Percentiles rank a stretch among this genome's conserved stretches.
Conservation (phyloP, 2,113 vertebrate species). For the Atherinomorus stipes region DNA sequence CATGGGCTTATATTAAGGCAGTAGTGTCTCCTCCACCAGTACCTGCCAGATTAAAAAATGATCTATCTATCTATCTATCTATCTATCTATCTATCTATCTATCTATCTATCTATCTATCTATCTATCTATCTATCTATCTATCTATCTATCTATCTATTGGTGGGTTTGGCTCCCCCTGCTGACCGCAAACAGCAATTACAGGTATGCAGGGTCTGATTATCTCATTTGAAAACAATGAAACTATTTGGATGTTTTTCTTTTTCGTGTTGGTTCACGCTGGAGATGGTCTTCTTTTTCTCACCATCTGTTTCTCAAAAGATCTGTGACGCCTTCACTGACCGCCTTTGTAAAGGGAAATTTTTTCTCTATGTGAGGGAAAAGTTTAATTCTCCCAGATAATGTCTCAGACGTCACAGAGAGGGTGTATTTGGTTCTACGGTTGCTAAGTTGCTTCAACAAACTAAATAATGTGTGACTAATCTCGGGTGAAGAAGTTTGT, state of each 20-base stretch:
- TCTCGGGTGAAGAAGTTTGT: not conserved
- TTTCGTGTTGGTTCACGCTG: not conserved
- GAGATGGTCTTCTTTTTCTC: not conserved
- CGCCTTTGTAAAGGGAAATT: not conserved
- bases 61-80: slow-evolving; percentile 1
- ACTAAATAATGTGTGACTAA: slow-evolving; percentile 34
- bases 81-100: slow-evolving; percentile 1
- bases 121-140: slow-evolving; percentile 18
- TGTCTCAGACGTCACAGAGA: slow-evolving; percentile 47
- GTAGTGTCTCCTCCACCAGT: too few relatives aligned
- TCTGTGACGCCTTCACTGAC: slow-evolving; percentile 41
- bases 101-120: slow-evolving; percentile 23
- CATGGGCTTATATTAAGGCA: too few relatives aligned
- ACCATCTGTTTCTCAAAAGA: not conserved
- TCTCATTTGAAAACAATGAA: slow-evolving; percentile 10
- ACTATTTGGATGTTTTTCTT: not conserved
- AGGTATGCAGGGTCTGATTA: not conserved
- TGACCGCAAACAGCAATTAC: slow-evolving; percentile 35
- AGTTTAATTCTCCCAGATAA: slow-evolving; percentile 1
- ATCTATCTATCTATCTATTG: slow-evolving; percentile 3
- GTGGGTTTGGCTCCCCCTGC: slow-evolving; percentile 53
- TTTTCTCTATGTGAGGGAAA: not conserved
- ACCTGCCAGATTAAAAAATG: too few relatives aligned
- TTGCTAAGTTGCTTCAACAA: slow-evolving; percentile 60
- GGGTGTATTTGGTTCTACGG: slow-evolving; percentile 47